Conservation (phyloP, 1,140 invertebrate species). For the Pygmarrhopalites habei region DNA sequence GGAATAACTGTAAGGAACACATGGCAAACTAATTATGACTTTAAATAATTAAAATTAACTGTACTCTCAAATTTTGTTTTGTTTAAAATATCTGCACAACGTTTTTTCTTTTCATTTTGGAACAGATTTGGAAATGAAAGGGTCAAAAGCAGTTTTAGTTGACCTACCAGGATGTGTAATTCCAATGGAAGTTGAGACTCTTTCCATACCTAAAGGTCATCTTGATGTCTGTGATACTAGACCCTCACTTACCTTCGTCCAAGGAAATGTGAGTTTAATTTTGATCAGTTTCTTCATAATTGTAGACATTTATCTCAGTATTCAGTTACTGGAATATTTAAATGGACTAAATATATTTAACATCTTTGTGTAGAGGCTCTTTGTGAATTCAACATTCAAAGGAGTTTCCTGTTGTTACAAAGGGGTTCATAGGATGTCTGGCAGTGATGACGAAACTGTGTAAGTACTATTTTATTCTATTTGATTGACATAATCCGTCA, state of each 20-base stretch:
- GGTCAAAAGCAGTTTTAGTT: neutral
- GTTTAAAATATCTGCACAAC: too few species aligned
- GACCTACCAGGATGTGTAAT: slow-evolving; percentile 3
- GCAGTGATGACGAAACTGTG: neutral
- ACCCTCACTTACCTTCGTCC: neutral
- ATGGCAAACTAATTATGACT: too few species aligned
- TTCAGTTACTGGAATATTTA: neutral
- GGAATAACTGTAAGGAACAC: neutral
- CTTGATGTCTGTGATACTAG: neutral
- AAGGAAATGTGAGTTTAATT: slow-evolving; percentile 7
- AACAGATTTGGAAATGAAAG: neutral
- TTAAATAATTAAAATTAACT: too few species aligned
- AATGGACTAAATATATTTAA: neutral
- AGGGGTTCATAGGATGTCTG: neutral
- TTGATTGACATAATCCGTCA: too few species aligned
- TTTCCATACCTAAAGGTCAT: neutral
- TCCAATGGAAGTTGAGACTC: neutral
- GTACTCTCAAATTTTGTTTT: too few species aligned
- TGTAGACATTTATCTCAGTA: neutral
- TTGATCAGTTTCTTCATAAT: too few species aligned
- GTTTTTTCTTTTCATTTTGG: neutral
- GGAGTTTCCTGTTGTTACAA: neutral
- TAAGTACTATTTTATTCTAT: neutral
- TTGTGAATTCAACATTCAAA: neutral
- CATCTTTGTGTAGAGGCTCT: neutral